These are phyloP conservation scores for Acromyrmex charruanus DNA, from an alignment of 1,140 invertebrate genomes.

Conservation along the genomic window DNA sequence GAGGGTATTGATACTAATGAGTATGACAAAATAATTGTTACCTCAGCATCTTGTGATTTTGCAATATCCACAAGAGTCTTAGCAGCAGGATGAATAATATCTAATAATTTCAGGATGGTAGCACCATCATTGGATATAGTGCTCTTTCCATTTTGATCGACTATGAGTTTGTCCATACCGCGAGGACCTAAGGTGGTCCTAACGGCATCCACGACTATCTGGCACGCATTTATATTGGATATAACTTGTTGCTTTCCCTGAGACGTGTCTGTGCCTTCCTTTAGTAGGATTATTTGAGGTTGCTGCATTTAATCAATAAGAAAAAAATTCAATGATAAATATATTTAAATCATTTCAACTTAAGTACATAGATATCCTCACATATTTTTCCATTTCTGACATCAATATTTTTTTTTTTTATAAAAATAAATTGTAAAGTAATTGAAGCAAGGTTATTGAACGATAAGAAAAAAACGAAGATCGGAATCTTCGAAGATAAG, in stretches of 20 bases:
- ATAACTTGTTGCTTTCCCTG: constrained; percentile 98
- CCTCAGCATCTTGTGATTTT: constrained; percentile 99
- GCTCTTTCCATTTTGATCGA: constrained; percentile 94
- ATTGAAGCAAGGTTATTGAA: background rate
- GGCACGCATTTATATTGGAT: constrained; percentile 99
- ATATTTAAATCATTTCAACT: constrained; percentile 7
- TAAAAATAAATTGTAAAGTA: background rate
- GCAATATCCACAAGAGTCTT: constrained; percentile 99
- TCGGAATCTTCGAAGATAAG: background rate
- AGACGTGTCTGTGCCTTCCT: constrained; percentile 98
- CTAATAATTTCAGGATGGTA: constrained; percentile 98
- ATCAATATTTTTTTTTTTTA: constrained; percentile 20
- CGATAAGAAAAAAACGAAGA: constrained; percentile 12
- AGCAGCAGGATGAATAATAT: constrained; percentile 99
- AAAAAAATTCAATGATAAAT: background rate
- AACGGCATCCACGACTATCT: constrained; percentile 97
- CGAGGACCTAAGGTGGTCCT: constrained; percentile 98
- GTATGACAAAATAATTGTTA: constrained; percentile 82
- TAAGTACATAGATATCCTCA: constrained; percentile 63
- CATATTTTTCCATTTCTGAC: constrained; percentile 72
- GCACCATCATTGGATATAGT: constrained; percentile 99
- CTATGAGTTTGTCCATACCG: constrained; percentile 99
- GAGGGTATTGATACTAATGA: background rate
- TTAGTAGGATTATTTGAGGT: constrained; percentile 98
- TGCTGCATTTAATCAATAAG: constrained; percentile 89